These are phyloP conservation scores for Andrena cerasifolii DNA, from an alignment of 1,140 invertebrate species.

Conservation along the genomic window DNA sequence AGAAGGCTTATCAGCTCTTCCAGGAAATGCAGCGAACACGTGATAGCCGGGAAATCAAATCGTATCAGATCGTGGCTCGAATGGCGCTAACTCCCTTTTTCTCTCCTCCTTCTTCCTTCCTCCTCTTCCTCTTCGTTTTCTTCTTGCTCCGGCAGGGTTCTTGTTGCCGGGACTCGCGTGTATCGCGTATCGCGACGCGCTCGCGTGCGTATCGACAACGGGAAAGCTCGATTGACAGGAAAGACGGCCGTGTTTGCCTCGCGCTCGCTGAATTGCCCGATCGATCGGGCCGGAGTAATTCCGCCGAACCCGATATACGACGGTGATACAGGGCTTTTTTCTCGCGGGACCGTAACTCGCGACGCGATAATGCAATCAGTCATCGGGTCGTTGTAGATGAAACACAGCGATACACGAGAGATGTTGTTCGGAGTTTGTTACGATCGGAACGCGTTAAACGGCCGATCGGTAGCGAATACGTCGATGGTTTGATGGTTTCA, in stretches of 20 bases:
- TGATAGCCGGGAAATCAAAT: conserved; percentile 42
- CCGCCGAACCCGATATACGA: not conserved
- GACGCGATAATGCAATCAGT: conserved; percentile 9
- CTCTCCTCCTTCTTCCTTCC: not conserved
- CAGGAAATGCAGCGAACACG: conserved; percentile 50
- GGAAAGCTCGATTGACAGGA: conserved; percentile 1
- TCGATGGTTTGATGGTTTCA: no score
- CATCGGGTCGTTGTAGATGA: not conserved
- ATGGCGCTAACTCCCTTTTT: conserved; percentile 4
- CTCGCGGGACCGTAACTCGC: not conserved
- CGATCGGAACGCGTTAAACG: not conserved
- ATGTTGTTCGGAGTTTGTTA: not conserved
- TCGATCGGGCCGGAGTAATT: not conserved
- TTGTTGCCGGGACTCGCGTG: not conserved
- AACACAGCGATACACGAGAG: not conserved
- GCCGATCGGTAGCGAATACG: no score
- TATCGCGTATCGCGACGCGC: not conserved
- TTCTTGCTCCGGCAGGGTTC: not conserved
- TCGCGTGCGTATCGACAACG: not conserved
- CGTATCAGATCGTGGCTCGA: conserved; percentile 39
- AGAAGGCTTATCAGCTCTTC: conserved; percentile 50
- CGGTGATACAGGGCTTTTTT: conserved; percentile 12
- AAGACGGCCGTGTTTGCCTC: conserved; percentile 4
- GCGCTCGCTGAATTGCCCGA: not conserved
- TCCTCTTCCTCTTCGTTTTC: not conserved